Conservation (phyloP, 2,888 invertebrate species). For the Itoplectis maculator region DNA sequence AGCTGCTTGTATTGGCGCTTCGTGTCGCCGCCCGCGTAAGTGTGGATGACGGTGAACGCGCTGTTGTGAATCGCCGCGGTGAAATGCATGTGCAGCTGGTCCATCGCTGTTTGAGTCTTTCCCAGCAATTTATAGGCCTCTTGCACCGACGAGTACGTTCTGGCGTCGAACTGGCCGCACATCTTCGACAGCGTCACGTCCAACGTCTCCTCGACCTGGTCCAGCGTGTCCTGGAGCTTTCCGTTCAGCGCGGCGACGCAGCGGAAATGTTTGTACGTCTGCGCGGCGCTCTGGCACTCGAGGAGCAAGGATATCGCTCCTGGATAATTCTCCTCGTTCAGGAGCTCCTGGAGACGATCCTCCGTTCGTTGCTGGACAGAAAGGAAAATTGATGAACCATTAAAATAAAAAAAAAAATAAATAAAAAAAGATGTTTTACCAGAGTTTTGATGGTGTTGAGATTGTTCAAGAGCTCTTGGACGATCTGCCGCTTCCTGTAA, state of each 20-base stretch:
- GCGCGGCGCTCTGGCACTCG: conserved; percentile 94
- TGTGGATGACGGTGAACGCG: conserved; percentile 88
- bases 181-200: conserved; percentile 94
- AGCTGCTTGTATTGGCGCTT: conserved; percentile 93
- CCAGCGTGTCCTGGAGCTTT: conserved; percentile 95
- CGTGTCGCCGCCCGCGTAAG: conserved; percentile 86
- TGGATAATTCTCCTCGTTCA: conserved; percentile 94
- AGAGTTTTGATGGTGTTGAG: conserved; percentile 92
- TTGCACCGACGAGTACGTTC: conserved; percentile 93
- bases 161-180: conserved; percentile 87
- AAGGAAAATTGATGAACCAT: no score
- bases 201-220: conserved; percentile 95
- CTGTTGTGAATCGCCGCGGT: conserved; percentile 95
- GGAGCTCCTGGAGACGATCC: conserved; percentile 91
- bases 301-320: conserved; percentile 95
- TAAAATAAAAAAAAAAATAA: no score
- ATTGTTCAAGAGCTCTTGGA: conserved; percentile 92
- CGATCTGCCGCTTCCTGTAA: conserved; percentile 94
- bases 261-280: conserved; percentile 94
- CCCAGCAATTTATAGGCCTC: conserved; percentile 95
- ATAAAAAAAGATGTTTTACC: conserved; percentile 84
- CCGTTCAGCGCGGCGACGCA: conserved; percentile 95
- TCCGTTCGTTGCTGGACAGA: conserved; percentile 91
- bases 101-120: conserved; percentile 96
- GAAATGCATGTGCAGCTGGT: conserved; percentile 97